Evolutionary conservation across 2,113 vertebrate genomes (phyloP).

Genomic region (Acrocephalus arundinaceus): DNA sequence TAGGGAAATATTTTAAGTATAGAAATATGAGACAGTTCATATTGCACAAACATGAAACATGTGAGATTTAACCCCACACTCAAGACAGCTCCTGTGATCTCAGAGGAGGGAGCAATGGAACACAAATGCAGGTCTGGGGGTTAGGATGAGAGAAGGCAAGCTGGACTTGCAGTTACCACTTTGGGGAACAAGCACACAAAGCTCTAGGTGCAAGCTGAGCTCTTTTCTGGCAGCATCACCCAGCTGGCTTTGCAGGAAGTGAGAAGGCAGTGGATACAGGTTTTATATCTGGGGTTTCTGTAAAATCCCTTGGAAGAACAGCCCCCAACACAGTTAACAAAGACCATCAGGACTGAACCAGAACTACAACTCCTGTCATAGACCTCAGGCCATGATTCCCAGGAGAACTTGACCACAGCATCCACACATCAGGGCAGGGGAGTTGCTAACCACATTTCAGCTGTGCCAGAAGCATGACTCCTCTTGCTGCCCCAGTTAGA

Average conservation of each 20-base stretch:
- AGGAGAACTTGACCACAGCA: background rate
- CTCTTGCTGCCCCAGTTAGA: background rate
- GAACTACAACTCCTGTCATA: background rate
- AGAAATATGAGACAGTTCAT: constrained; percentile 52
- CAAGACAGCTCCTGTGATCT: constrained; percentile 3
- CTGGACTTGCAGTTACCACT: background rate
- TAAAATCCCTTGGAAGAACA: background rate
- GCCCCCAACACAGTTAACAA: background rate
- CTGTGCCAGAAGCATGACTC: background rate
- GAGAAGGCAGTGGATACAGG: background rate
- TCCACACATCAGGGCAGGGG: background rate
- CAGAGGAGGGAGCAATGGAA: constrained; percentile 9
- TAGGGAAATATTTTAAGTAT: constrained; percentile 7
- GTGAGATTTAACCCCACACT: constrained; percentile 14
- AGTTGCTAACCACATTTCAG: background rate
- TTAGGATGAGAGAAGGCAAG: constrained; percentile 26
- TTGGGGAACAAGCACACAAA: background rate
- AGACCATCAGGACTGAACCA: background rate
- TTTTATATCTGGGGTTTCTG: background rate
- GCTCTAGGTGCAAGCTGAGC: background rate
- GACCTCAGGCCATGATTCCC: background rate
- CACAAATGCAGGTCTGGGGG: background rate
- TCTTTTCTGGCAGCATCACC: background rate
- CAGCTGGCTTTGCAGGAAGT: background rate
- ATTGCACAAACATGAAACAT: constrained; percentile 42